Evolutionary conservation across 2,113 vertebrate species (phyloP).

Genomic region (Tachuris rubrigastra): DNA sequence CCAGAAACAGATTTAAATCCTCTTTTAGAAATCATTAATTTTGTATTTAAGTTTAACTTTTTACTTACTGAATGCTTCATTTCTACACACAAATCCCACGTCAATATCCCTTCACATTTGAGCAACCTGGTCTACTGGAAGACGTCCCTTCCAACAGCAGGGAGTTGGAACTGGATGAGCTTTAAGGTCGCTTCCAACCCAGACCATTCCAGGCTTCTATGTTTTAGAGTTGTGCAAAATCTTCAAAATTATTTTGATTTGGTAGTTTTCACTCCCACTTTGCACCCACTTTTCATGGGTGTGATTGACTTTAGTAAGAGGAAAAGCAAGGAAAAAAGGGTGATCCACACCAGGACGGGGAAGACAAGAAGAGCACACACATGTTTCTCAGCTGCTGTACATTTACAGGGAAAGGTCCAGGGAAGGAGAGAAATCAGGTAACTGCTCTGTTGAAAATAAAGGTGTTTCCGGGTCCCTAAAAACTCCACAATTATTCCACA

Average conservation of each 20-base stretch:
- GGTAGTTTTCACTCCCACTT: neutral
- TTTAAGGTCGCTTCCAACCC: neutral
- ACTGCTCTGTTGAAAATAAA: neutral
- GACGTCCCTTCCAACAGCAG: neutral
- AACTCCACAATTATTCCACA: constrained; percentile 16
- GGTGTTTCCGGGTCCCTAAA: constrained; percentile 35
- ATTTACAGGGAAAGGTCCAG: neutral
- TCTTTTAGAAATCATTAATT: neutral
- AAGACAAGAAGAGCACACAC: neutral
- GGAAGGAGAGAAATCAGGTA: constrained; percentile 20
- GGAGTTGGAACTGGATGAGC: neutral
- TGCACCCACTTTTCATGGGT: neutral
- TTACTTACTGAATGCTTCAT: neutral
- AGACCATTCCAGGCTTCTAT: neutral
- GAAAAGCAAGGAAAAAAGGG: neutral
- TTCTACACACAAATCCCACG: neutral
- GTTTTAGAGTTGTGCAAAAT: neutral
- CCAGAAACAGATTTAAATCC: neutral
- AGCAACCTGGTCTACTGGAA: neutral
- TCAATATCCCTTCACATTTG: neutral
- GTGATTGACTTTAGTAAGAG: neutral
- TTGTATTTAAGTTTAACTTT: neutral
- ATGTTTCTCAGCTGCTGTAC: neutral
- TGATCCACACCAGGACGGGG: neutral
- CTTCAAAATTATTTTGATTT: neutral